phyloP scores from a whole-genome alignment of 2,113 vertebrate genomes.

The Theristicus caerulescens region DNA sequence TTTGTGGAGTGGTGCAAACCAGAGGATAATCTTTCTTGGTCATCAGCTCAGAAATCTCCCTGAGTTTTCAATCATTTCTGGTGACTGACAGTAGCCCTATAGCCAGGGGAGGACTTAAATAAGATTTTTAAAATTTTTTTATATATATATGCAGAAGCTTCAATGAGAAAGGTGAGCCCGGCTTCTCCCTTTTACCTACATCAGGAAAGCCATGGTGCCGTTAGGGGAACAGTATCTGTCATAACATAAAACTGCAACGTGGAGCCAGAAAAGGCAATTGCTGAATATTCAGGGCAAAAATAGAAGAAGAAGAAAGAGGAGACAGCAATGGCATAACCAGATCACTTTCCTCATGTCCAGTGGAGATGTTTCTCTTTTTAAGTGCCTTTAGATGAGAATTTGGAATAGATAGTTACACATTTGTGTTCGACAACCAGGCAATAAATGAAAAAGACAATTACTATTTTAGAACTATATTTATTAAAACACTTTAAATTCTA shows the following conservation, averaged over 20 bases:
- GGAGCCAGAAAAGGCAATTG: neutral
- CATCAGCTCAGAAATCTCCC: neutral
- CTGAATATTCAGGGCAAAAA: neutral
- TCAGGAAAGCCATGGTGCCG: neutral
- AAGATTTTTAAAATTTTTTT: neutral
- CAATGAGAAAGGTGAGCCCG: neutral
- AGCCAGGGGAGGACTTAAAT: neutral
- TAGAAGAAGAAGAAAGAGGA: neutral
- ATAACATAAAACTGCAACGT: neutral
- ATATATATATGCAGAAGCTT: neutral
- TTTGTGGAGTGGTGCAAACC: neutral
- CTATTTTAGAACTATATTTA: neutral
- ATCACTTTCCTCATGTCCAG: rapidly evolving
- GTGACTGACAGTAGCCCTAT: neutral
- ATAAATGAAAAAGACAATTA: neutral
- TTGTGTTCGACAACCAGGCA: neutral
- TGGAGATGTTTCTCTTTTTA: neutral
- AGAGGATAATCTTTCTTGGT: neutral
- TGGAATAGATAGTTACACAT: neutral
- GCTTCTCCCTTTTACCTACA: neutral
- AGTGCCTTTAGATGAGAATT: neutral
- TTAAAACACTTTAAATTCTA: neutral
- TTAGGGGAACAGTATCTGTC: neutral
- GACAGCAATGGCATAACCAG: neutral
- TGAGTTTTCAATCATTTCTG: neutral